Evolutionary conservation across 1,140 invertebrate genomes (phyloP).

Genomic region (Hyposmocoma kahamanoa): DNA sequence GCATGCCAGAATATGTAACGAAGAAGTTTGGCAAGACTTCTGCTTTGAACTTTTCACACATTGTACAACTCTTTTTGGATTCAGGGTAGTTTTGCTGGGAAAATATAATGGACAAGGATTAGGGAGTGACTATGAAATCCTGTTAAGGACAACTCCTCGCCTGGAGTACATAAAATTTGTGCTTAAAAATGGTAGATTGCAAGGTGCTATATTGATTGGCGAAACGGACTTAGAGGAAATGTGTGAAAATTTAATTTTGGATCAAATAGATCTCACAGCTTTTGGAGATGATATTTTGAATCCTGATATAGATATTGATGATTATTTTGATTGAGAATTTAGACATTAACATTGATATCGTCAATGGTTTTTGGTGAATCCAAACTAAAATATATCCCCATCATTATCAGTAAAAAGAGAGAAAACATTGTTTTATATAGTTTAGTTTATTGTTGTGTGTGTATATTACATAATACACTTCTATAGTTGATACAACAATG

Average conservation of each 20-base stretch:
- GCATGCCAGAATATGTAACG: slow-evolving; percentile 77
- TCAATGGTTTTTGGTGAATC: too few species aligned
- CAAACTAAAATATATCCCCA: too few species aligned
- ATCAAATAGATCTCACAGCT: slow-evolving; percentile 91
- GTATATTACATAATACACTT: too few species aligned
- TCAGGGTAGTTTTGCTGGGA: slow-evolving; percentile 94
- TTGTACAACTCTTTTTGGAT: slow-evolving; percentile 96
- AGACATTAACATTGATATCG: too few species aligned
- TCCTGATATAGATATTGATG: slow-evolving; percentile 97
- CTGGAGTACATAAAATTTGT: slow-evolving; percentile 95
- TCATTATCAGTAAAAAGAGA: too few species aligned
- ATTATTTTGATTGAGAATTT: slow-evolving; percentile 99
- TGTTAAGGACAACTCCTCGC: slow-evolving; percentile 88
- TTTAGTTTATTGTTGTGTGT: too few species aligned
- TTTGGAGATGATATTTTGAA: slow-evolving; percentile 95
- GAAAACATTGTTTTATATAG: too few species aligned
- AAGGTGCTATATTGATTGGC: slow-evolving; percentile 96
- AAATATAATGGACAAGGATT: slow-evolving; percentile 95
- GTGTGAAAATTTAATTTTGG: slow-evolving; percentile 97
- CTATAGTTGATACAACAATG: too few species aligned
- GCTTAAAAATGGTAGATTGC: slow-evolving; percentile 87
- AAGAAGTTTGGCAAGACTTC: slow-evolving; percentile 88
- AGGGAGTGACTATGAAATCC: slow-evolving; percentile 87
- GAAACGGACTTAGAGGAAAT: slow-evolving; percentile 98
- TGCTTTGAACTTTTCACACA: slow-evolving; percentile 98